A percentile compares a stretch with the other conserved stretches of the same genome.
Conservation (phyloP, 2,113 vertebrate genomes). For the Leucopternis melanops region DNA sequence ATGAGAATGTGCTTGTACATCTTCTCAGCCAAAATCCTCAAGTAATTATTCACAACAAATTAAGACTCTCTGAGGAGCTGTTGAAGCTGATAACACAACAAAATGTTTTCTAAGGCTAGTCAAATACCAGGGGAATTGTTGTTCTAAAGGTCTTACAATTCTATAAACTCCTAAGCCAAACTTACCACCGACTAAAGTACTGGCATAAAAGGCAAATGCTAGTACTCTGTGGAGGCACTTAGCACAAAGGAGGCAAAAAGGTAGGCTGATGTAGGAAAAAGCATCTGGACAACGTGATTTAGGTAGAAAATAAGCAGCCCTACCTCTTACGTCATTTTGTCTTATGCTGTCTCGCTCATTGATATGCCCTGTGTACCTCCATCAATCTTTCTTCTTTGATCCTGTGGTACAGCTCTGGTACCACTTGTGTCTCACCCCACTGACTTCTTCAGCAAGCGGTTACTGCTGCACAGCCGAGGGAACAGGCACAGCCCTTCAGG, state of each 20-base stretch:
- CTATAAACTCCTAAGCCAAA: not conserved
- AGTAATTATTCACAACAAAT: not conserved
- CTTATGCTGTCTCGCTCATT: not conserved
- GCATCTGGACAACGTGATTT: not conserved
- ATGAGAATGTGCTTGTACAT: not conserved
- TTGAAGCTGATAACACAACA: not conserved
- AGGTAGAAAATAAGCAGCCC: not conserved
- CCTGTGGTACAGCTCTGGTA: not conserved
- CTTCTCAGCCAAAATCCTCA: not conserved
- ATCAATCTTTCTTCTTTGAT: not conserved
- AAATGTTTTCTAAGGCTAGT: not conserved
- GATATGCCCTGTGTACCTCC: not conserved
- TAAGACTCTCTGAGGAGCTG: not conserved
- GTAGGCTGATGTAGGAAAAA: not conserved
- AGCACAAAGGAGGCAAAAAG: not conserved
- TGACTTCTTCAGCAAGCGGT: not conserved
- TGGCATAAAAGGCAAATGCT: not conserved
- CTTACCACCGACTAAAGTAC: not conserved
- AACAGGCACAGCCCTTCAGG: not conserved
- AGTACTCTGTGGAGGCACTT: not conserved
- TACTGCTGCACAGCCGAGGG: not conserved
- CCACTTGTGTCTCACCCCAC: not conserved
- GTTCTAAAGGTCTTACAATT: not conserved
- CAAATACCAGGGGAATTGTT: constrained; percentile 1
- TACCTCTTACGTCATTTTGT: not conserved